Evolutionary conservation across 2,113 vertebrate species (phyloP).

Genomic region (Phalacrocorax pelagicus): DNA sequence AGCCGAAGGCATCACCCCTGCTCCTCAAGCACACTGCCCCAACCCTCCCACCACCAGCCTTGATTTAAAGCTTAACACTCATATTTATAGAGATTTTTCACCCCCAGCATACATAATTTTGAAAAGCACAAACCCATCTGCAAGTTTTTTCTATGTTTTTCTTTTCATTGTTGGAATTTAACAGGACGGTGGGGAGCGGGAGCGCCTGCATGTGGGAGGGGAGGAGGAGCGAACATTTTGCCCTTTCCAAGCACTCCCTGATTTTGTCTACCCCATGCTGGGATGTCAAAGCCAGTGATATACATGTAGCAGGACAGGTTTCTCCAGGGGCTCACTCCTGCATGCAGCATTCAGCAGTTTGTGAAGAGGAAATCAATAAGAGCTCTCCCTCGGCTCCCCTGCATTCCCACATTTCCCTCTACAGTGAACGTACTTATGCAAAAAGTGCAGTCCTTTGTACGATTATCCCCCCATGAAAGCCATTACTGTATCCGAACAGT

Average conservation of each 20-base stretch:
- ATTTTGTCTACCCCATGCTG: not conserved
- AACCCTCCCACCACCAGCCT: not conserved
- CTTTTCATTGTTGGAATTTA: not conserved
- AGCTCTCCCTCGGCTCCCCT: not conserved
- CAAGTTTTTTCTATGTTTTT: not conserved
- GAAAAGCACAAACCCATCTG: not conserved
- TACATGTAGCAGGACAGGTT: not conserved
- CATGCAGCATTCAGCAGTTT: not conserved
- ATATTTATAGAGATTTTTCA: not conserved
- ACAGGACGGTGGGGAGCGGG: not conserved
- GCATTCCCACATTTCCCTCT: not conserved
- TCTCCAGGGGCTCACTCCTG: not conserved
- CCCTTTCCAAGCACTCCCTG: not conserved
- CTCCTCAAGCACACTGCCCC: not conserved
- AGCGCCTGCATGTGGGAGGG: not conserved
- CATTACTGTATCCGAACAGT: not conserved
- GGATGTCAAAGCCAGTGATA: not conserved
- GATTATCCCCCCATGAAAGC: not conserved
- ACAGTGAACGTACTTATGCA: not conserved
- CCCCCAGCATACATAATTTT: not conserved
- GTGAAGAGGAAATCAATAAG: not conserved
- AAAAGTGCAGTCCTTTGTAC: not conserved
- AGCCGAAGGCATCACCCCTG: rapidly evolving
- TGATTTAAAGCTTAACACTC: not conserved
- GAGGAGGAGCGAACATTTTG: not conserved